phyloP scores from a whole-genome alignment of 2,797 vertebrate species.

The Microcaecilia unicolor region DNA sequence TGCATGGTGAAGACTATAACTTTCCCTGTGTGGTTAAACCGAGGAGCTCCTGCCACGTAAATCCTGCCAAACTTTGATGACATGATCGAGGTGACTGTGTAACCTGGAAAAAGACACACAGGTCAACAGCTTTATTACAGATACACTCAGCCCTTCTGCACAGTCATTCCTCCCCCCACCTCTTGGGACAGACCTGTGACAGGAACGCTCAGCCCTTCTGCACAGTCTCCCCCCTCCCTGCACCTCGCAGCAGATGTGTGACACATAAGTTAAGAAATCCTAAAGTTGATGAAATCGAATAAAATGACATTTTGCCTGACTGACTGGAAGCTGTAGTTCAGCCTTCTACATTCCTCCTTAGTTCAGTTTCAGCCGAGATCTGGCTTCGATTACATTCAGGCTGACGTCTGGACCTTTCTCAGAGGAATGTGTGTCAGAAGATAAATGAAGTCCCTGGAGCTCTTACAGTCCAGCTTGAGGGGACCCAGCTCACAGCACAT shows the following conservation, averaged over 20 bases:
- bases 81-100: slow-evolving; percentile 86
- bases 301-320: not conserved
- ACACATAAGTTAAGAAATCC: too few relatives aligned
- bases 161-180: too few relatives aligned
- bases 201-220: too few relatives aligned
- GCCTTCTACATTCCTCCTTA: accelerated
- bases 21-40: slow-evolving; percentile 97
- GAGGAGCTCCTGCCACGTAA: slow-evolving; percentile 85
- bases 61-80: slow-evolving; percentile 69
- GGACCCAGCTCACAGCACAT: not conserved
- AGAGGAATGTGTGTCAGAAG: not conserved
- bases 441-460: not conserved
- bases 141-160: too few relatives aligned
- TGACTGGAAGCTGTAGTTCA: too few relatives aligned
- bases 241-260: too few relatives aligned
- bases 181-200: too few relatives aligned
- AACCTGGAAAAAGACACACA: slow-evolving; percentile 74
- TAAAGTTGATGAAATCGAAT: not conserved
- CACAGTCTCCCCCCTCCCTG: too few relatives aligned
- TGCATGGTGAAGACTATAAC: slow-evolving; percentile 91
- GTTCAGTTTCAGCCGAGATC: not conserved
- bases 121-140: too few relatives aligned
- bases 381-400: not conserved
- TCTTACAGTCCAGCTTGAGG: accelerated
- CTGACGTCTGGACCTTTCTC: not conserved